A percentile compares a stretch with the other conserved stretches of the same genome.
Conservation (phyloP, 2,888 invertebrate genomes). For the Ormyrus pomaceus region DNA sequence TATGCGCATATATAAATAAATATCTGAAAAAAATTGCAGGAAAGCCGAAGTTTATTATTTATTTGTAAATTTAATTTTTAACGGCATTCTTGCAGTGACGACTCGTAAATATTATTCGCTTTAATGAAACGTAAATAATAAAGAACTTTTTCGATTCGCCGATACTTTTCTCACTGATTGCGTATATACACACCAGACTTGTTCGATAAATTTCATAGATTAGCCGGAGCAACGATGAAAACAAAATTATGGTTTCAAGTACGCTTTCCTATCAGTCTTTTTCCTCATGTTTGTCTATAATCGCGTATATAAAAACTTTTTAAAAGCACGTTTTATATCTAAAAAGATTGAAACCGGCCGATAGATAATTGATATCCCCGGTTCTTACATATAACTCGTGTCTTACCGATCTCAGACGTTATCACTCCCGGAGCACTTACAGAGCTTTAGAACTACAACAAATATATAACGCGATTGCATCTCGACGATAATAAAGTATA, state of each 20-base stretch:
- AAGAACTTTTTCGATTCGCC: too few species aligned
- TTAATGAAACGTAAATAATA: too few species aligned
- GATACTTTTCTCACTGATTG: too few species aligned
- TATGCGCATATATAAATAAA: too few species aligned
- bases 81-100: too few species aligned
- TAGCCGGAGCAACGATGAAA: too few species aligned
- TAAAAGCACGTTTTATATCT: background rate
- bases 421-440: conserved; percentile 14
- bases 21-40: too few species aligned
- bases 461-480: conserved; percentile 50
- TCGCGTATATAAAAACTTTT: background rate
- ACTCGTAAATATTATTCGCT: too few species aligned
- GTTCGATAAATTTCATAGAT: too few species aligned
- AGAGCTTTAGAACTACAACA: conserved; percentile 26
- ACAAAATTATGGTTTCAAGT: background rate
- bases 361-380: conserved; percentile 29
- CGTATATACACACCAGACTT: too few species aligned
- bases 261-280: background rate
- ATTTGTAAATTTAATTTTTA: too few species aligned
- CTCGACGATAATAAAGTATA: conserved; percentile 18
- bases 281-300: background rate
- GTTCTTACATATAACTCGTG: conserved; percentile 4
- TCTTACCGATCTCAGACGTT: conserved; percentile 17
- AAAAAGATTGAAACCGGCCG: conserved; percentile 3
- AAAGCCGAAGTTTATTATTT: too few species aligned